Evolutionary conservation across 2,888 invertebrate species (phyloP), one percentile per base, ranked within the genome.

Genomic region (Oxycera nigricornis): DNA sequence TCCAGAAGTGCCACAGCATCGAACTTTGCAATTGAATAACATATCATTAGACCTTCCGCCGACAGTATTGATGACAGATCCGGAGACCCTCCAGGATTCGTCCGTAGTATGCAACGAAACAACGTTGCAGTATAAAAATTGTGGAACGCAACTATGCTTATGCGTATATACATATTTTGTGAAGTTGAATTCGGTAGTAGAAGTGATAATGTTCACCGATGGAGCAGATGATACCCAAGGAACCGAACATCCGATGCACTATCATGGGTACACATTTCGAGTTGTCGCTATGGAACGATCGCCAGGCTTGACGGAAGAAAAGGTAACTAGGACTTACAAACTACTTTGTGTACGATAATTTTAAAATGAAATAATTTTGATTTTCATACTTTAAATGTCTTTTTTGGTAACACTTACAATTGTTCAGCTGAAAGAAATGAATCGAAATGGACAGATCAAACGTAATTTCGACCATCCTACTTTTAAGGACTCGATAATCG

Each of bases 181-280:
- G 6, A 11, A 41, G 17, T 30, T 39, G 39, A 65, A 65, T 24
- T 6, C 39, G 9, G 41, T 41, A 2, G 39, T 65, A 1, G 65
- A 65, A 22, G 41, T 65, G 2, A 65, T 65, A 6, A 41, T 65
- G 41, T 65, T 24, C 11, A 65, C 3, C 1, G 55, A 55, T 9
- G 55, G 55, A 2, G 7, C 17, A 24, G 17, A 46, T 14, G 46
- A 46, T 11, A 17, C 14, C 14, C n/a, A n/a, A 7, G 30, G 31
- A 4, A 11, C 14, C 24, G 65, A 65, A 24, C 65, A 65, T 24
- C 65, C 65, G 24, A 65, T 65, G 39, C 65, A 65, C 24, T 24
- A 14, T 9, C 65, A 65, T 24, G 65, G 65, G 14, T 65, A 65
- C 24, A 65, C 65, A 39, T 39, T 11, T 65, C 39, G 65, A 14